Percentiles rank a stretch among this genome's conserved stretches.
Conservation (phyloP, 2,113 vertebrate genomes). For the Otus sunia region DNA sequence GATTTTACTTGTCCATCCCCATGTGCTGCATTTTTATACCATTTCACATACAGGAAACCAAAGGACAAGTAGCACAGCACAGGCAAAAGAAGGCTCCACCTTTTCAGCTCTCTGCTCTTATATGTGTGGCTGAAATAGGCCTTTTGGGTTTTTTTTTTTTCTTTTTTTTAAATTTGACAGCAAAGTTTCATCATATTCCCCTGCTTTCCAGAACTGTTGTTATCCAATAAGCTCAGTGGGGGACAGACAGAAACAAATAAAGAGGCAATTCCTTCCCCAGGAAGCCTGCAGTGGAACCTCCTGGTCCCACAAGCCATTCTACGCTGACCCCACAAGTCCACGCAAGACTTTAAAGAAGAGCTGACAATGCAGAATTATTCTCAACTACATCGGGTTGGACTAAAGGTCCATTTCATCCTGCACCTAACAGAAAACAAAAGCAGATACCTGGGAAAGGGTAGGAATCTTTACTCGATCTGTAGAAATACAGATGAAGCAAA, state of each 20-base stretch:
- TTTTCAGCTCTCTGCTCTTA: not conserved
- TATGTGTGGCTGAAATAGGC: accelerated
- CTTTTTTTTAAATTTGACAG: not conserved
- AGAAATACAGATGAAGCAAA: not conserved
- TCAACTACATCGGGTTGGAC: accelerated
- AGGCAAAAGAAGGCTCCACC: not conserved
- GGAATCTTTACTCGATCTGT: too few relatives aligned
- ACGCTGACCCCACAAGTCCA: not conserved
- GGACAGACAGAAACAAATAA: not conserved
- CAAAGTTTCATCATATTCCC: not conserved
- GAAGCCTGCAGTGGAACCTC: not conserved
- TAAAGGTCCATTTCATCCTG: not conserved
- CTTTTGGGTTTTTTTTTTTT: not conserved
- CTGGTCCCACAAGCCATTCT: not conserved
- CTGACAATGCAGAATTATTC: not conserved
- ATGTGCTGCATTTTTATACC: not conserved
- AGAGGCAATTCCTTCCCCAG: not conserved
- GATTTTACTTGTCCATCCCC: not conserved
- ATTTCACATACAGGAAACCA: not conserved
- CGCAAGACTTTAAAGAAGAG: not conserved
- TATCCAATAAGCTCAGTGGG: not conserved
- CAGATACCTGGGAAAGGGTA: not conserved
- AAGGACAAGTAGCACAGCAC: not conserved
- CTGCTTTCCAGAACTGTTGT: not conserved
- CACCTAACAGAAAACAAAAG: not conserved